A percentile compares a stretch with the other conserved stretches of the same genome.
These are phyloP conservation scores for Lytechinus variegatus DNA, from an alignment of 35 echinoderm and acorn worm species.

Conservation along the genomic window DNA sequence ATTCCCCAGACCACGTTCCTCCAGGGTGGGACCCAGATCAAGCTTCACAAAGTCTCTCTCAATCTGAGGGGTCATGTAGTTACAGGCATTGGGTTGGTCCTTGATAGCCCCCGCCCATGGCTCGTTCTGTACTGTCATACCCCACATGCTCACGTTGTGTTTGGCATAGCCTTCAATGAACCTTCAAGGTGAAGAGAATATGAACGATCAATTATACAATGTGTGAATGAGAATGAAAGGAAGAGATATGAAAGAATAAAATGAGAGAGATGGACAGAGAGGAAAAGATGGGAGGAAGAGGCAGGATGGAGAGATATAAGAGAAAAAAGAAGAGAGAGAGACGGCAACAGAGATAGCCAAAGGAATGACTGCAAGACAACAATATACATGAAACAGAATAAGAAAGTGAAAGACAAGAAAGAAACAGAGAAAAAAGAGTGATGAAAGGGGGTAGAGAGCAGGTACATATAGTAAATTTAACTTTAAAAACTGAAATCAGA, in stretches of 20 bases:
- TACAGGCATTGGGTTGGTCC: slow-evolving; percentile 64
- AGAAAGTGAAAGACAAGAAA: too few species aligned
- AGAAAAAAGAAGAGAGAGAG: too few species aligned
- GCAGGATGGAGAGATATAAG: too few species aligned
- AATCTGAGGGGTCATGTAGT: slow-evolving; percentile 59
- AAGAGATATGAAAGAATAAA: not conserved
- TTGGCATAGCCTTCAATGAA: slow-evolving; percentile 81
- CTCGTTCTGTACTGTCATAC: slow-evolving; percentile 80
- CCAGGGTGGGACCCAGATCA: slow-evolving; percentile 75
- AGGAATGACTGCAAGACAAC: too few species aligned
- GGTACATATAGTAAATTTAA: too few species aligned
- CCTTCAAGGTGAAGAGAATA: slow-evolving; percentile 26
- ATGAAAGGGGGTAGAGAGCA: too few species aligned
- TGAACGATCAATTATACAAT: not conserved
- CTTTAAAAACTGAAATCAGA: too few species aligned
- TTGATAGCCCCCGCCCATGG: slow-evolving; percentile 55
- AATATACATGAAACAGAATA: too few species aligned
- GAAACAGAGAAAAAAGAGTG: too few species aligned
- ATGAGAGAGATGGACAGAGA: not conserved
- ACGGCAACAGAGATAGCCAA: too few species aligned
- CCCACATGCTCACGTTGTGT: slow-evolving; percentile 73
- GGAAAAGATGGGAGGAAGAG: not conserved
- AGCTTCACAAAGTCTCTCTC: slow-evolving; percentile 85
- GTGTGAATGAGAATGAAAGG: not conserved
- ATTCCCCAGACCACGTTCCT: slow-evolving; percentile 42